Evolutionary conservation across 2,113 vertebrate genomes (phyloP).

Genomic region (Clinocottus analis): DNA sequence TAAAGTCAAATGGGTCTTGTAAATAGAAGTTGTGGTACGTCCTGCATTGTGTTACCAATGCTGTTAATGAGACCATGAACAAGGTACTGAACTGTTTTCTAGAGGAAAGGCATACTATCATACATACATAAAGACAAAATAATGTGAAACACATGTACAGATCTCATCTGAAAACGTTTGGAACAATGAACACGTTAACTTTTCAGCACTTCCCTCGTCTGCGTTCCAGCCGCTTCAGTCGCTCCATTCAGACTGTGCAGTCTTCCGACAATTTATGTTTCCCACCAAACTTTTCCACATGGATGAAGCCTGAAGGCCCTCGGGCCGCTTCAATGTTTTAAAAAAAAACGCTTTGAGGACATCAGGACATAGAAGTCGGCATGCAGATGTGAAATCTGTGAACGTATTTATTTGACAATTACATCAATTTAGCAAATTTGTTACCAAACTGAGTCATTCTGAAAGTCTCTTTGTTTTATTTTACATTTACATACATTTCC

Average conservation of each 20-base stretch:
- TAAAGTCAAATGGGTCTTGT: background rate
- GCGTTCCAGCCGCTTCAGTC: conserved; percentile 40
- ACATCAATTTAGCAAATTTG: background rate
- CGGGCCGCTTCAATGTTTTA: background rate
- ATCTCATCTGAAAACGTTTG: background rate
- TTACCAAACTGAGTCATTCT: background rate
- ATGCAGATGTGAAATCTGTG: background rate
- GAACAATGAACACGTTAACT: background rate
- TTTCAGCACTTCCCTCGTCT: background rate
- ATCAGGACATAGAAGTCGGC: background rate
- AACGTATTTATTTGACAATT: conserved; percentile 48
- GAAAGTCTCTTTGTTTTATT: background rate
- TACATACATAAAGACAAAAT: background rate
- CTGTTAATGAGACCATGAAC: too few relatives aligned
- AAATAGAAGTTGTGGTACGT: too few relatives aligned
- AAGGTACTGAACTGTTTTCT: background rate
- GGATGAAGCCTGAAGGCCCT: conserved; percentile 30
- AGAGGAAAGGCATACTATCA: background rate
- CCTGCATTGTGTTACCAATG: too few relatives aligned
- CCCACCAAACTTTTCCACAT: conserved; percentile 30
- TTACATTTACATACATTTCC: conserved; percentile 25
- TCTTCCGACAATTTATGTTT: conserved; percentile 22
- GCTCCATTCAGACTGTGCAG: conserved; percentile 58
- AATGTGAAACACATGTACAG: background rate
- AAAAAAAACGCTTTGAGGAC: background rate